phyloP scores from a whole-genome alignment of 2,888 invertebrate genomes.

The Encarsia formosa region DNA sequence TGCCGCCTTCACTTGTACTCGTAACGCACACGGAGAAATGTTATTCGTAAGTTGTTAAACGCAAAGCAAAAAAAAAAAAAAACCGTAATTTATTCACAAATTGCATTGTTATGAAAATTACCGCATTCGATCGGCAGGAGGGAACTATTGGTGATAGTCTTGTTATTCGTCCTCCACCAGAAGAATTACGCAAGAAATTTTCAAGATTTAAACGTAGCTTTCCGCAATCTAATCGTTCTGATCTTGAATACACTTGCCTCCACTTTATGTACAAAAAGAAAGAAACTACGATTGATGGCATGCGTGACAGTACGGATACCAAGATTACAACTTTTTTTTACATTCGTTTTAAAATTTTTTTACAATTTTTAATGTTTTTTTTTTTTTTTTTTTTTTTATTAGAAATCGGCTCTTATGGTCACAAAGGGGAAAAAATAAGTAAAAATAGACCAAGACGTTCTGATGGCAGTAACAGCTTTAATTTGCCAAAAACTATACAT shows the following conservation, averaged over 20 bases:
- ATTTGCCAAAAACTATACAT: constrained; percentile 33
- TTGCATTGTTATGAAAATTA: too few species aligned
- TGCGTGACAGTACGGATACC: constrained; percentile 14
- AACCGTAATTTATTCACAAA: too few species aligned
- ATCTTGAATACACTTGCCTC: constrained; percentile 14
- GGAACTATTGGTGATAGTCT: constrained; percentile 32
- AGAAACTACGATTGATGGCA: neutral
- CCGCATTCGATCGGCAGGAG: constrained; percentile 28
- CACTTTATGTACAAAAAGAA: constrained; percentile 20
- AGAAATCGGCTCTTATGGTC: constrained; percentile 16
- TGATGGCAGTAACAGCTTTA: neutral
- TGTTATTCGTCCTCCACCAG: constrained; percentile 31
- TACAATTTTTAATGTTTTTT: neutral
- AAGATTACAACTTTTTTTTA: too few species aligned
- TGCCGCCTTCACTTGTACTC: constrained; percentile 31
- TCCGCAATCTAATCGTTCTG: constrained; percentile 11
- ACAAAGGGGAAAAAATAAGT: neutral
- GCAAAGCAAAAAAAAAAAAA: too few species aligned
- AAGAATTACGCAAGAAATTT: constrained; percentile 19
- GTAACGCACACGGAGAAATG: constrained; percentile 20
- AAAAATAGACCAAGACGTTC: constrained; percentile 11
- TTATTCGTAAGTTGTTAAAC: constrained; percentile 30
- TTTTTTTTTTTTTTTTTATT: neutral
- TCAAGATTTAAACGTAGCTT: constrained; percentile 17
- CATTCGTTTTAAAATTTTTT: too few species aligned